Evolutionary conservation across 2,113 vertebrate species (phyloP).

Genomic region (Ptyas mucosa): DNA sequence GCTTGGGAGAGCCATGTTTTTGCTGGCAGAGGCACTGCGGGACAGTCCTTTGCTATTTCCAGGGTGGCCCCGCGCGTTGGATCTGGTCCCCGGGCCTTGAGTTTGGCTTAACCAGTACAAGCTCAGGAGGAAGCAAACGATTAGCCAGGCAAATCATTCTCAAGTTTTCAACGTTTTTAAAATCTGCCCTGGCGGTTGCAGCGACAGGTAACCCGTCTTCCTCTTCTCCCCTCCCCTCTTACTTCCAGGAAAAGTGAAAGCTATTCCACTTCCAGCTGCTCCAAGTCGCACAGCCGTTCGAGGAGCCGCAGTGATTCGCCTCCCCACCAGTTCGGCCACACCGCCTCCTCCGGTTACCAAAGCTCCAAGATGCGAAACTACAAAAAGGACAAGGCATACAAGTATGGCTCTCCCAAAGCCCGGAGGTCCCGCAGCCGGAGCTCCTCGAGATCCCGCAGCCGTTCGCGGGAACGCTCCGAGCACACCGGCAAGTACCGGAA

Average conservation of each 20-base stretch:
- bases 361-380: slow-evolving; percentile 65
- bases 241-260: slow-evolving; percentile 71
- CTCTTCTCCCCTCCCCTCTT: accelerated
- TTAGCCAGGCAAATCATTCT: neutral
- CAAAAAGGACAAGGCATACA: slow-evolving; percentile 72
- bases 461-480: slow-evolving; percentile 69
- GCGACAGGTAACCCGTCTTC: accelerated
- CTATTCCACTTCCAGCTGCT: slow-evolving; percentile 71
- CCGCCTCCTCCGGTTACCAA: slow-evolving; percentile 50
- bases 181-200: neutral
- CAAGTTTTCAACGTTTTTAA: neutral
- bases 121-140: neutral
- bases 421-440: slow-evolving; percentile 63
- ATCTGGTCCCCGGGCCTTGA: too few relatives aligned
- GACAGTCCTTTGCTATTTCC: too few relatives aligned
- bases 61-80: too few relatives aligned
- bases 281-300: slow-evolving; percentile 76
- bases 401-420: slow-evolving; percentile 55
- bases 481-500: slow-evolving; percentile 75
- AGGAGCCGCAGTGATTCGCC: slow-evolving; percentile 79
- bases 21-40: too few relatives aligned
- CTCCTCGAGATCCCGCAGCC: slow-evolving; percentile 71
- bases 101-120: too few relatives aligned
- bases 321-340: slow-evolving; percentile 64
- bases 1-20: too few relatives aligned